A percentile compares a stretch with the other conserved stretches of the same genome.
Conservation (phyloP, 1,140 invertebrate species). For the Trichogramma pretiosum region DNA sequence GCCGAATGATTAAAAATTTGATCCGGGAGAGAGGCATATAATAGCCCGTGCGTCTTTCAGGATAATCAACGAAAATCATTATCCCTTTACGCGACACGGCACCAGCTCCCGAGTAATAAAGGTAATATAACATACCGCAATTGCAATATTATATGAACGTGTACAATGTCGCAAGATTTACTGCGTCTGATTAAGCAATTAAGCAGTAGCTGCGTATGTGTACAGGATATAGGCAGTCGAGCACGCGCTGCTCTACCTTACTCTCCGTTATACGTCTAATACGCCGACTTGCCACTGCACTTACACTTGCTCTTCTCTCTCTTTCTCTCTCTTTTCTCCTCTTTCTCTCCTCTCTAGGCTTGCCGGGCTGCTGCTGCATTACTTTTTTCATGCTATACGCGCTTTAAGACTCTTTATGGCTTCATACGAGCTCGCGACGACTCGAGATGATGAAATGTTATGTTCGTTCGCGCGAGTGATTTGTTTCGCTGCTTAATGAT, state of each 20-base stretch:
- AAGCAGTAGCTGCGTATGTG: too few relatives aligned
- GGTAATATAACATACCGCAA: too few relatives aligned
- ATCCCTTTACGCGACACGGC: too few relatives aligned
- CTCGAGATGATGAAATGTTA: constrained; percentile 2
- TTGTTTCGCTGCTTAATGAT: too few relatives aligned
- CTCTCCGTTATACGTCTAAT: constrained; percentile 35
- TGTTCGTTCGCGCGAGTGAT: constrained; percentile 12
- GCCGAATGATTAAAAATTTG: too few relatives aligned
- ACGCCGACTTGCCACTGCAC: constrained; percentile 20
- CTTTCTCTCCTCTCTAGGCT: constrained; percentile 16
- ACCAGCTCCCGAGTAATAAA: too few relatives aligned
- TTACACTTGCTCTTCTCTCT: background rate
- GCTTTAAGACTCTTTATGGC: constrained; percentile 7
- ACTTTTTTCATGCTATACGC: background rate
- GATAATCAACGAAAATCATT: too few relatives aligned
- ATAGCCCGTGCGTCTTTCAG: too few relatives aligned
- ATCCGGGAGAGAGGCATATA: too few relatives aligned
- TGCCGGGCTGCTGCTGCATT: constrained; percentile 2
- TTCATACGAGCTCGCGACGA: background rate
- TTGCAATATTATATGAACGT: too few relatives aligned
- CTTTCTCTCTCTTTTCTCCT: background rate
- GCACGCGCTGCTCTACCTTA: too few relatives aligned
- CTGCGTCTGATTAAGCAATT: constrained; percentile 45
- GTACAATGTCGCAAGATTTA: constrained; percentile 38
- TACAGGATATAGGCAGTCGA: too few relatives aligned